Conservation (phyloP, 2,113 vertebrate genomes). For the Synodontis membranacea region DNA sequence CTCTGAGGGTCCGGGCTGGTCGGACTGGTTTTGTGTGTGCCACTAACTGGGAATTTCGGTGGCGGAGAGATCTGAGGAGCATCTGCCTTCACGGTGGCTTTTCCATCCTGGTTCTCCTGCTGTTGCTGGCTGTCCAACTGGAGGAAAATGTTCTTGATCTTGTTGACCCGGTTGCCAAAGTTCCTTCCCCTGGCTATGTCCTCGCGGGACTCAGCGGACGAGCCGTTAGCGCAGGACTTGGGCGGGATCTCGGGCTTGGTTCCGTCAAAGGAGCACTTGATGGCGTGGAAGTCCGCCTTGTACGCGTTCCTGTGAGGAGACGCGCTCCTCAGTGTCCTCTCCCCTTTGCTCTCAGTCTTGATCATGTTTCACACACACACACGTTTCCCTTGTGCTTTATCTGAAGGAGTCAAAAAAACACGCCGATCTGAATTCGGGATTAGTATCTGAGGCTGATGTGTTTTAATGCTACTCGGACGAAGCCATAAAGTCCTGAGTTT, state of each 20-base stretch:
- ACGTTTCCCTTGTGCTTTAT: background rate
- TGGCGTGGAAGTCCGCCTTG: conserved; percentile 89
- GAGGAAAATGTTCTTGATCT: conserved; percentile 92
- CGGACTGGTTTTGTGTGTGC: conserved; percentile 69
- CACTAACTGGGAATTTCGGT: conserved; percentile 69
- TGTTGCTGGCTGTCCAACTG: conserved; percentile 84
- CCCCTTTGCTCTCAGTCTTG: conserved; percentile 85
- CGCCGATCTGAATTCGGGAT: background rate
- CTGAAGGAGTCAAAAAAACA: conserved; percentile 28
- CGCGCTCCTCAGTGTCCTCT: conserved; percentile 85
- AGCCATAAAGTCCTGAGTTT: conserved; percentile 57
- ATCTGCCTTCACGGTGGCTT: conserved; percentile 72
- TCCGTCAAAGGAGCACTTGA: conserved; percentile 89
- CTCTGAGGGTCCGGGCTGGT: conserved; percentile 66
- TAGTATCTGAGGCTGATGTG: conserved; percentile 35
- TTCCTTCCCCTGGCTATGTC: conserved; percentile 80
- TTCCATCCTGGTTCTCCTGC: conserved; percentile 79
- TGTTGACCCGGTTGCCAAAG: conserved; percentile 86
- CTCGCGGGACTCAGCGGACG: conserved; percentile 73
- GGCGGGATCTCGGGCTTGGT: conserved; percentile 71
- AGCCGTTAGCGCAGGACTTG: conserved; percentile 77
- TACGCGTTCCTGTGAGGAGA: conserved; percentile 91
- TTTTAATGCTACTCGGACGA: conserved; percentile 50
- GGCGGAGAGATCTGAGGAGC: conserved; percentile 66
- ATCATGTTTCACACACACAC: conserved; percentile 78